A percentile compares a stretch with the other conserved stretches of the same genome.
These are phyloP conservation scores for Alexandromys fortis DNA, from an alignment of 2,113 vertebrate species.

Conservation along the genomic window DNA sequence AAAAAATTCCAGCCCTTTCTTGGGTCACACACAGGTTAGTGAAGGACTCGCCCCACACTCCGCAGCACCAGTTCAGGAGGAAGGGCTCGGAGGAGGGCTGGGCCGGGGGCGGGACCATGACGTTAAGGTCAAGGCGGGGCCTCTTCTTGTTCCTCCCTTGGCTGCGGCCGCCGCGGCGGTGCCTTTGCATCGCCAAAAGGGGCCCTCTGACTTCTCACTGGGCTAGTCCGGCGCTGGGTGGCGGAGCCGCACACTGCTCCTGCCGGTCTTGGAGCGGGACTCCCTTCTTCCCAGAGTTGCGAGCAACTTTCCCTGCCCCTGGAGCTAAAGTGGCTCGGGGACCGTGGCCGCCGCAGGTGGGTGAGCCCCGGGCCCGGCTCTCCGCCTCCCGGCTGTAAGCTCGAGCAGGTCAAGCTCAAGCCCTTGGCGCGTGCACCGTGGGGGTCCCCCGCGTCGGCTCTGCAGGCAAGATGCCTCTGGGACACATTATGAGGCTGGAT, in stretches of 20 bases:
- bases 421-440: not conserved
- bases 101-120: constrained; percentile 47
- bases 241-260: not conserved
- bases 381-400: not conserved
- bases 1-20: not conserved
- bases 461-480: constrained; percentile 86
- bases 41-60: not conserved
- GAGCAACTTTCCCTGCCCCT: constrained; percentile 44
- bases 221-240: constrained; percentile 12
- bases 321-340: constrained; percentile 13
- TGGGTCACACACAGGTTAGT: not conserved
- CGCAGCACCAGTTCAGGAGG: not conserved
- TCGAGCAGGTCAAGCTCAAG: not conserved
- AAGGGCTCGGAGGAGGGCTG: constrained; percentile 33
- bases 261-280: not conserved
- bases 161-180: not conserved
- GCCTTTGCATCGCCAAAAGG: constrained; percentile 43
- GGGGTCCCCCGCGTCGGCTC: constrained; percentile 47
- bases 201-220: not conserved
- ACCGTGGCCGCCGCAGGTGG: constrained; percentile 36
- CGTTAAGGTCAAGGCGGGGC: constrained; percentile 50
- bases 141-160: constrained; percentile 41
- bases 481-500: constrained; percentile 85
- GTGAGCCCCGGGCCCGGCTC: constrained; percentile 45
- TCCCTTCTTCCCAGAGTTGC: constrained; percentile 38